These are phyloP conservation scores for Aphidius ervi DNA, from an alignment of 1,140 invertebrate species.

Conservation along the genomic window DNA sequence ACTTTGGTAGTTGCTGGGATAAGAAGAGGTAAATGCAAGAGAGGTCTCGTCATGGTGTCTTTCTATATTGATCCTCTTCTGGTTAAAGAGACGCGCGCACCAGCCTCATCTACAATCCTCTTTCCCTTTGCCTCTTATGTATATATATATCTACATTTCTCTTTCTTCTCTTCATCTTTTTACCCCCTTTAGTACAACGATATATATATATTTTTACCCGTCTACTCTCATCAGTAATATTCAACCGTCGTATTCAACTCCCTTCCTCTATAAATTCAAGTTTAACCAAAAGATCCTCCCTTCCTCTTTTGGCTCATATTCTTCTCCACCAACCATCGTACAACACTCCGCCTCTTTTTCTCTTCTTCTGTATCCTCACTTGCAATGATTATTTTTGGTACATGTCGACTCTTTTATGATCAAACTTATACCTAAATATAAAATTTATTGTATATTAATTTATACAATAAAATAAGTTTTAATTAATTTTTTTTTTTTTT, in stretches of 20 bases:
- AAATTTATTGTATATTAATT: too few relatives aligned
- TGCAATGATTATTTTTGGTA: slow-evolving; percentile 3
- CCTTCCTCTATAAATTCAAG: too few relatives aligned
- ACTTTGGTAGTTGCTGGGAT: slow-evolving; percentile 29
- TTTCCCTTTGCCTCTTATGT: neutral
- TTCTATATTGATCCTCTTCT: slow-evolving; percentile 50
- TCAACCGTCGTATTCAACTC: too few relatives aligned
- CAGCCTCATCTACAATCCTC: slow-evolving; percentile 35
- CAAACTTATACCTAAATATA: too few relatives aligned
- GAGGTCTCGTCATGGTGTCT: slow-evolving; percentile 53
- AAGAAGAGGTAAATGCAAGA: slow-evolving; percentile 31
- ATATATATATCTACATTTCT: slow-evolving; percentile 12
- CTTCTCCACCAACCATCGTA: slow-evolving; percentile 15
- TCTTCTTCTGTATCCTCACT: neutral
- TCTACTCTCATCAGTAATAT: too few relatives aligned
- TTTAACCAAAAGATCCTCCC: neutral
- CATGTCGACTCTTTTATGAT: neutral
- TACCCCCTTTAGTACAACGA: too few relatives aligned
- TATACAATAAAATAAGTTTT: too few relatives aligned
- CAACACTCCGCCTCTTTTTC: slow-evolving; percentile 25
- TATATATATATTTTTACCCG: too few relatives aligned
- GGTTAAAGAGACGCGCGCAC: slow-evolving; percentile 46
- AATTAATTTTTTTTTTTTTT: too few relatives aligned
- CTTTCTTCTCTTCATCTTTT: too few relatives aligned
- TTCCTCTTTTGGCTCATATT: slow-evolving; percentile 16